Percentiles rank a stretch among this genome's conserved stretches.
Evolutionary conservation across 2,113 vertebrate species (phyloP).

Genomic region (Pimephales promelas): DNA sequence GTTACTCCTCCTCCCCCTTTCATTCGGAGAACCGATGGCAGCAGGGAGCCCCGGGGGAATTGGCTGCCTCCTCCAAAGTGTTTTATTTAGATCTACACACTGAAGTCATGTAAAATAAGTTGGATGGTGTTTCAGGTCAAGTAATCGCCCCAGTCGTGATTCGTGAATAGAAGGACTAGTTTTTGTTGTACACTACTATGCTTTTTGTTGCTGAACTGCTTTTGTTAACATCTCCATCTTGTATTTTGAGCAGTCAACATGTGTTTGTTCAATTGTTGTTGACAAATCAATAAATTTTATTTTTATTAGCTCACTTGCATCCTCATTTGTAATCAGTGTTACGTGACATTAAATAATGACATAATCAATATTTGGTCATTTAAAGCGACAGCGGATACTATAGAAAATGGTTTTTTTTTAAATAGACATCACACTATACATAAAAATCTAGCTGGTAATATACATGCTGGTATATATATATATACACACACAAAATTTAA

Average conservation of each 20-base stretch:
- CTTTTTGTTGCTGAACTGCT: conserved; percentile 4
- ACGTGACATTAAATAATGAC: too few species aligned
- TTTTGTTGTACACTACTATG: conserved; percentile 4
- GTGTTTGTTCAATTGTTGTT: conserved; percentile 29
- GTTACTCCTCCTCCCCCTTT: conserved; percentile 49
- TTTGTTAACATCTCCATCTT: conserved; percentile 35
- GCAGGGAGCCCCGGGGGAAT: not conserved
- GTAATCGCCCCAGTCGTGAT: not conserved
- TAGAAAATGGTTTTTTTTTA: not conserved
- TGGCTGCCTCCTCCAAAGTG: conserved; percentile 9
- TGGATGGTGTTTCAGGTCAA: conserved; percentile 22
- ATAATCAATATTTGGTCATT: not conserved
- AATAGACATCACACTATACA: not conserved
- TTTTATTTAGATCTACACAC: conserved; percentile 42
- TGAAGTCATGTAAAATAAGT: conserved; percentile 18
- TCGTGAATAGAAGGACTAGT: conserved; percentile 32
- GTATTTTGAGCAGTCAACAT: conserved; percentile 28
- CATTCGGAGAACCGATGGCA: conserved; percentile 62
- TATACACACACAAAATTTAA: not conserved
- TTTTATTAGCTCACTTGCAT: conserved; percentile 15
- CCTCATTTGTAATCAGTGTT: not conserved
- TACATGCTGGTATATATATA: not conserved
- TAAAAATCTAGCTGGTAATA: not conserved
- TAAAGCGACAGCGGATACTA: not conserved
- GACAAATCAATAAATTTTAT: conserved; percentile 42